Evolutionary conservation across 2,113 vertebrate species (phyloP).

Genomic region (Zosterops pallidus): DNA sequence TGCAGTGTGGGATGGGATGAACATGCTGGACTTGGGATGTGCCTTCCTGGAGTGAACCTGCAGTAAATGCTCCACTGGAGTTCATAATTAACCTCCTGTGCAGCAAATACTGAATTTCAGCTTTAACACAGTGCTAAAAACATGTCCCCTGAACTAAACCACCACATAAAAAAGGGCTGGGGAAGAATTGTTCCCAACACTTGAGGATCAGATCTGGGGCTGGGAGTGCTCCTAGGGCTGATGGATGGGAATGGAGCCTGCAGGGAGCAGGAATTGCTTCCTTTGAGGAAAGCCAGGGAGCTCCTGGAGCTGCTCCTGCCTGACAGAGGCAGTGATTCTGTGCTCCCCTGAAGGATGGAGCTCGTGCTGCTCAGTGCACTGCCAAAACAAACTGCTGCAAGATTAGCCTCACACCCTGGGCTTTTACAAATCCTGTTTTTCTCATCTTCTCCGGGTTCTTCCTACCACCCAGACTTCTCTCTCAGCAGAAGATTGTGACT

Average conservation of each 20-base stretch:
- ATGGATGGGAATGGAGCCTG: not conserved
- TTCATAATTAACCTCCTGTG: rapidly evolving
- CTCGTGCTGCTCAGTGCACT: not conserved
- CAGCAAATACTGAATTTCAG: not conserved
- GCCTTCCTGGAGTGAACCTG: not conserved
- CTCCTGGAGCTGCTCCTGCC: not conserved
- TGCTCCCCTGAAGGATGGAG: not conserved
- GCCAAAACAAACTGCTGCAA: not conserved
- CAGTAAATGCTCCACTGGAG: not conserved
- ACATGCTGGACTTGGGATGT: not conserved
- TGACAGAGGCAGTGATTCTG: rapidly evolving
- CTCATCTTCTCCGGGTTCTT: not conserved
- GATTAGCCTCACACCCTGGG: not conserved
- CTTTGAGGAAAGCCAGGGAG: not conserved
- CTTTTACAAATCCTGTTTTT: not conserved
- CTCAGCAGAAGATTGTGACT: not conserved
- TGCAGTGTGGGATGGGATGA: not conserved
- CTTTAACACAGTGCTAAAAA: not conserved
- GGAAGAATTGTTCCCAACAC: not conserved
- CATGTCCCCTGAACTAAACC: not conserved
- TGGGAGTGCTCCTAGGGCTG: not conserved
- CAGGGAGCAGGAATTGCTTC: not conserved
- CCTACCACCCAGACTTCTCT: not conserved
- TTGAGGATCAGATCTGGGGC: rapidly evolving
- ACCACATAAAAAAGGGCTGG: not conserved